Conservation (phyloP, 2,113 vertebrate species). For the Crotalus horridus region DNA sequence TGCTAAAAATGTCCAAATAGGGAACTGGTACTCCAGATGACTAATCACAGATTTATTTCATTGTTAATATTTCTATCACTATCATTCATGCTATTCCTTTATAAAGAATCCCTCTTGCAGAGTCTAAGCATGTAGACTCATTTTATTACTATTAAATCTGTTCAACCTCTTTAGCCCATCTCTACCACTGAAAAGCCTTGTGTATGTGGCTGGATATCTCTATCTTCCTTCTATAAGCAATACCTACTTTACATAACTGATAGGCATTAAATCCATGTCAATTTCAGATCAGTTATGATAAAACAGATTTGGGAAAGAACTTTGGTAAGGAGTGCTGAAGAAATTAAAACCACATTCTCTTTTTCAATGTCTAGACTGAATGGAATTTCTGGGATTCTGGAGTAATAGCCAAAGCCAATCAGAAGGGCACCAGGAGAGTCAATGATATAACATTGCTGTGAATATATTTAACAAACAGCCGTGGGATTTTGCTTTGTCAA, state of each 20-base stretch:
- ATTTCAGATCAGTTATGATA: neutral
- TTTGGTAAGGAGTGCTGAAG: neutral
- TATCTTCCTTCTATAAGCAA: neutral
- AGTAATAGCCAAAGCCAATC: neutral
- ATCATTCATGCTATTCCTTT: neutral
- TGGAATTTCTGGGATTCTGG: neutral
- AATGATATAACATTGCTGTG: neutral
- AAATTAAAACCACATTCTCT: neutral
- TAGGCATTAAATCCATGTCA: neutral
- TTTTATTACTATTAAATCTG: neutral
- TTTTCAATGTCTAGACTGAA: neutral
- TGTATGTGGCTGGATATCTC: neutral
- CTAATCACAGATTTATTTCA: neutral
- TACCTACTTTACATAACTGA: neutral
- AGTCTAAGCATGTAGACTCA: neutral
- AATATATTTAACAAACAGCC: neutral
- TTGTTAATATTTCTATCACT: neutral
- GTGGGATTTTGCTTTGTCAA: neutral
- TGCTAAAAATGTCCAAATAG: neutral
- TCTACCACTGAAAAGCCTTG: accelerated
- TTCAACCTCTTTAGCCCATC: neutral
- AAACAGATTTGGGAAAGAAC: neutral
- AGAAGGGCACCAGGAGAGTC: neutral
- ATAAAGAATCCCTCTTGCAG: neutral
- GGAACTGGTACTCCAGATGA: neutral